Conservation (phyloP, 2,113 vertebrate species). For the Marcusenius ussheri region DNA sequence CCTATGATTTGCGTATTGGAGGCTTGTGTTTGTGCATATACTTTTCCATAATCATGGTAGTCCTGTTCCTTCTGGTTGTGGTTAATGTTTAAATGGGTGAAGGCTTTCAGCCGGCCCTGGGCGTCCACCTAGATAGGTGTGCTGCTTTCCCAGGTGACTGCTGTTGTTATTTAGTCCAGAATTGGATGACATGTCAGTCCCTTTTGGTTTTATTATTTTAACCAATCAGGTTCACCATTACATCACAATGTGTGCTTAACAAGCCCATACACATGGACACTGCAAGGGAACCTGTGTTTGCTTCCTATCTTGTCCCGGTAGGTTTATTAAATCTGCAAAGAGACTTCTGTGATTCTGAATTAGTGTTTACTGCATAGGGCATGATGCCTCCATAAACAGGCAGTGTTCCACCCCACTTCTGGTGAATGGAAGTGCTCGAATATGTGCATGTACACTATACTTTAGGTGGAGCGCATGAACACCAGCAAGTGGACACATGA, state of each 20-base stretch:
- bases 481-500: neutral
- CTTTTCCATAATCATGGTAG: slow-evolving; percentile 8
- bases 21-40: neutral
- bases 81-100: neutral
- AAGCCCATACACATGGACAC: neutral
- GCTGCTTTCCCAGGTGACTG: neutral
- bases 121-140: neutral
- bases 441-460: neutral
- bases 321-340: neutral
- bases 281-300: neutral
- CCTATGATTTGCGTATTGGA: slow-evolving; percentile 10
- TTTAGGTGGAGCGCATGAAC: neutral
- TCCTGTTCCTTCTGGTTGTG: neutral
- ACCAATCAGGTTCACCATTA: neutral
- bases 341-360: neutral
- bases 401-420: neutral
- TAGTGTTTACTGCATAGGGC: neutral
- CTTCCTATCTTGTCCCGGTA: neutral
- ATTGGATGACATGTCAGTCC: neutral
- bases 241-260: neutral
- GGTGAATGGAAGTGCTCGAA: neutral
- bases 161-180: neutral
- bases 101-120: neutral
- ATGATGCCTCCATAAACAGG: neutral
- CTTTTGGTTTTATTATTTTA: neutral